These are phyloP conservation scores for Rachycentron canadum DNA, from an alignment of 2,797 vertebrate genomes.

Conservation along the genomic window DNA sequence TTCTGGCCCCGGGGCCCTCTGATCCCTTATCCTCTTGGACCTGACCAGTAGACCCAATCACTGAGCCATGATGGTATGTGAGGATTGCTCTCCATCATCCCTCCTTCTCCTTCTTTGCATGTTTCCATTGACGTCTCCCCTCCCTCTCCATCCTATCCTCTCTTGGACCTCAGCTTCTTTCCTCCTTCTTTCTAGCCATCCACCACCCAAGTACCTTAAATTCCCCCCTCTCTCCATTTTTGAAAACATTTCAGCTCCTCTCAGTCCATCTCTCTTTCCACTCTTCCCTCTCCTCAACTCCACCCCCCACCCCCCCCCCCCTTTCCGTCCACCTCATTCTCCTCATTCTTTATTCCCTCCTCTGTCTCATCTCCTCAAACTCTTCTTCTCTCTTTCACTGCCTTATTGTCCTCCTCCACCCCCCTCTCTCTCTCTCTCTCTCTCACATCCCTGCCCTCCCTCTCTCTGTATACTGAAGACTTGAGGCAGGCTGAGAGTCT, in stretches of 20 bases:
- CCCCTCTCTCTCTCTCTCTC: not conserved
- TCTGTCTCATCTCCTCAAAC: not conserved
- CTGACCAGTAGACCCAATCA: no score
- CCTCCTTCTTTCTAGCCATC: not conserved
- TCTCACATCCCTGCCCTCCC: not conserved
- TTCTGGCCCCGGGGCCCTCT: no score
- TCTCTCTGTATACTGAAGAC: conserved; percentile 8
- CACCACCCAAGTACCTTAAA: no score
- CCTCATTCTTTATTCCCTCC: not conserved
- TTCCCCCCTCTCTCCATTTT: not conserved
- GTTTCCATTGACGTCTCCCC: no score
- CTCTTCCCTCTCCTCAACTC: not conserved
- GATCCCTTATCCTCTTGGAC: no score
- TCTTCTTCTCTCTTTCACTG: not conserved
- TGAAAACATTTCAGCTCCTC: not conserved
- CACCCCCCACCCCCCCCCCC: no score
- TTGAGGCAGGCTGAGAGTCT: conserved; percentile 29
- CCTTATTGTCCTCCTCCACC: not conserved
- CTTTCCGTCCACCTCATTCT: not conserved
- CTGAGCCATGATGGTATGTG: no score
- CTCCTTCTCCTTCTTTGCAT: not conserved
- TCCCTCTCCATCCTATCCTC: no score
- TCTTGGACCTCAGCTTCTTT: not conserved
- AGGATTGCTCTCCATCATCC: not conserved
- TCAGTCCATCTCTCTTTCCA: not conserved